Base-by-base conservation (phyloP, 2,888 invertebrate genomes). In the Vanessa cardui region DNA sequence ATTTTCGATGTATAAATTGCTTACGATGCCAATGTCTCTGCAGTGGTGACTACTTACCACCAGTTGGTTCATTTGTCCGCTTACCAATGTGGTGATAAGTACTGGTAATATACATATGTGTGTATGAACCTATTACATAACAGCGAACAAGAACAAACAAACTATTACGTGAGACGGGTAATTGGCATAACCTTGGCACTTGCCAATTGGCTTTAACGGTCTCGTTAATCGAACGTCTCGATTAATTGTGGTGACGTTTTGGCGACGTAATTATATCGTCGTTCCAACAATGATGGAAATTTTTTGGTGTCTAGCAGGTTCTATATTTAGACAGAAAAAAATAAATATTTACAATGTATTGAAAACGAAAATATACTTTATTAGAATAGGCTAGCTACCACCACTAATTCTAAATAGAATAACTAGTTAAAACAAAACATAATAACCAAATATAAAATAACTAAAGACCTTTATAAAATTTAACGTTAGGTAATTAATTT, bases 121-220 rank as follows among this genome's bases (percentile, higher is more conserved):
- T 21, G 9, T 59, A 1, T 8, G 12, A 1, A 4, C 6, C 12
- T 52, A 62, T 20, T 8, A 58, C 33, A 18, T 62, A 21, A 45
- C 15, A 50, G 9, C 12, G 7, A 49, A 20, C 50, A 50, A 50
- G 50, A 49, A 20, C 49, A 20, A 49, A 49, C 31, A 31, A 50
- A 39, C 5, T 52, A 62, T 52, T 20, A 62, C 44, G 39, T 31
- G 20, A 21, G 39, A 21, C 12, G 44, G 44, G 39, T 52, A 52
- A 54, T 62, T 45, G 62, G 26, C 21, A 26, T 46, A 26, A 54
- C 62, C 62, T 62, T 62, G 52, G 54, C 62, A 31, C 54, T 54
- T 54, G 31, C 3, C 54, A 54, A 54, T 54, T 54, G 31, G n/a
- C 31, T 56, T n/a, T 56, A 39, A 56, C 56, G 16, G 56, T 26